Percentiles rank a stretch among this genome's conserved stretches.
phyloP scores from a whole-genome alignment of 2,888 invertebrate genomes.

The Phragmatobia fuliginosa region DNA sequence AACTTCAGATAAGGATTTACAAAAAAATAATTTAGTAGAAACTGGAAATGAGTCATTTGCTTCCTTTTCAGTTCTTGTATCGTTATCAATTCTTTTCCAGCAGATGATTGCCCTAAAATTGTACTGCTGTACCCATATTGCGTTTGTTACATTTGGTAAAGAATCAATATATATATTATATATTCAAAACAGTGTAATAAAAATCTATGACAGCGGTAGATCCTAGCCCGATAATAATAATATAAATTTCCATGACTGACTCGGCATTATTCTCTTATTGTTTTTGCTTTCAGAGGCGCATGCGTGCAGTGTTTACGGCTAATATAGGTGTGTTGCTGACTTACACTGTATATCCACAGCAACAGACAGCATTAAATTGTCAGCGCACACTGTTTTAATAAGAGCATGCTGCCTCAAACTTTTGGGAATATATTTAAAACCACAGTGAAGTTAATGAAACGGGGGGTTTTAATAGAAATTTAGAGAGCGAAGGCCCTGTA shows the following conservation, averaged over 20 bases:
- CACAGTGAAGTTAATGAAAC: slow-evolving; percentile 12
- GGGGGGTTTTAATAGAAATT: slow-evolving; percentile 11
- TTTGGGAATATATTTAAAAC: slow-evolving; percentile 33
- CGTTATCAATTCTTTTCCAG: too few relatives aligned
- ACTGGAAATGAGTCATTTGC: too few relatives aligned
- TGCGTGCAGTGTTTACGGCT: slow-evolving; percentile 85
- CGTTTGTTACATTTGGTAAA: neutral
- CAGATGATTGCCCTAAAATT: too few relatives aligned
- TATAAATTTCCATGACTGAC: slow-evolving; percentile 86
- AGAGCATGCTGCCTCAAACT: slow-evolving; percentile 84
- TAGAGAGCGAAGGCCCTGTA: neutral
- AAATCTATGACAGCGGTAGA: slow-evolving; percentile 56
- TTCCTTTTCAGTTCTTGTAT: too few relatives aligned
- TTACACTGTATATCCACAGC: slow-evolving; percentile 59
- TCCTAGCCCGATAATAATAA: slow-evolving; percentile 64
- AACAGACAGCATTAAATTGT: slow-evolving; percentile 71
- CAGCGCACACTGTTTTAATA: slow-evolving; percentile 83
- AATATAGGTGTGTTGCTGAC: slow-evolving; percentile 84
- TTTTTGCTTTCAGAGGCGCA: slow-evolving; percentile 87
- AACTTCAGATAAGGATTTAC: too few relatives aligned
- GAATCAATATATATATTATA: neutral
- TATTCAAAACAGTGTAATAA: slow-evolving; percentile 13
- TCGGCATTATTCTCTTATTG: slow-evolving; percentile 83
- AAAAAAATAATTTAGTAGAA: too few relatives aligned
- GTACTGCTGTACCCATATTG: too few relatives aligned